These are phyloP conservation scores for Lasioglossum zephyrum DNA, from an alignment of 2,888 invertebrate species.

Conservation along the genomic window DNA sequence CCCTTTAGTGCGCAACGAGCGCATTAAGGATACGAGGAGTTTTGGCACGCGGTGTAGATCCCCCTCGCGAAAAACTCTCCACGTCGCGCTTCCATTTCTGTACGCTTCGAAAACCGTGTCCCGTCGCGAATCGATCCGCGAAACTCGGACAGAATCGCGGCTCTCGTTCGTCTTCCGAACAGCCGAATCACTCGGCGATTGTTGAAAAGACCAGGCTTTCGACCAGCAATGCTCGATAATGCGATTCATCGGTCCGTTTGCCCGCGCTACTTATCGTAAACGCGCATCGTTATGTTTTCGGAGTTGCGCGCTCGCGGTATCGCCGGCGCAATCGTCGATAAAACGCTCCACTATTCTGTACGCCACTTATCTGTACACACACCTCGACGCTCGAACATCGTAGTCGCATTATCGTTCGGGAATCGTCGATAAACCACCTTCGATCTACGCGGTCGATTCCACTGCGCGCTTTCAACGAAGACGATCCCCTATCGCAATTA, in stretches of 20 bases:
- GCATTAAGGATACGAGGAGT: conserved; percentile 43
- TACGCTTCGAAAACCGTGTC: background rate
- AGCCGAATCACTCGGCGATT: conserved; percentile 33
- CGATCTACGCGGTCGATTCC: conserved; percentile 6
- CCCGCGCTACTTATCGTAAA: conserved; percentile 40
- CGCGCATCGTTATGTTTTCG: conserved; percentile 47
- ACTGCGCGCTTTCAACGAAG: background rate
- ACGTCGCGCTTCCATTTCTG: background rate
- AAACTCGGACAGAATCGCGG: conserved; percentile 23
- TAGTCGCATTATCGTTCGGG: conserved; percentile 47
- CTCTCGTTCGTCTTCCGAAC: conserved; percentile 18
- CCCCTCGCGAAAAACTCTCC: background rate
- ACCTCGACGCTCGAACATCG: conserved; percentile 39
- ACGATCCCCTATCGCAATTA: background rate
- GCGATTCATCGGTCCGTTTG: conserved; percentile 26
- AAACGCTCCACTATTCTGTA: conserved; percentile 36
- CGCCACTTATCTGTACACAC: conserved; percentile 41
- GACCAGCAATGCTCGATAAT: conserved; percentile 9
- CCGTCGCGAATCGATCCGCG: background rate
- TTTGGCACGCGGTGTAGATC: conserved; percentile 35
- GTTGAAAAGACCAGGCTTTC: background rate
- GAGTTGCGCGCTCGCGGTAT: conserved; percentile 28
- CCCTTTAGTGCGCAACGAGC: conserved; percentile 27
- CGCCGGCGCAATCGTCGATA: conserved; percentile 48
- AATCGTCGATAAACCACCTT: conserved; percentile 31